Evolutionary conservation across 2,888 invertebrate genomes (phyloP).

Genomic region (Aricia artaxerxes): DNA sequence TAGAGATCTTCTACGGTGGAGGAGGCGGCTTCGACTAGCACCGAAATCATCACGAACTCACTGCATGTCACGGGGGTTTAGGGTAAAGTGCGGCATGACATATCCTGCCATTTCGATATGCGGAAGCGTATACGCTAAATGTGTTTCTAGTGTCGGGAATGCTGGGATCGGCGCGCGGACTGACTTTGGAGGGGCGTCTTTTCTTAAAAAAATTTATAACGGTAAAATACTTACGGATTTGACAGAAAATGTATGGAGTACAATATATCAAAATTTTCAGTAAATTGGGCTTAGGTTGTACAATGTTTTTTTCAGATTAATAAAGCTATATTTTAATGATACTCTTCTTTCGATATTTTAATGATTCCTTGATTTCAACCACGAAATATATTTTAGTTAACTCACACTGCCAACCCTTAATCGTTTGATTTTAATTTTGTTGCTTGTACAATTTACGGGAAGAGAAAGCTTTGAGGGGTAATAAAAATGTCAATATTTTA

Average conservation of each 20-base stretch:
- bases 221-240: too few relatives aligned
- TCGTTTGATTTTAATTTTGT: not conserved
- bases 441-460: not conserved
- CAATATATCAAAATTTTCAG: too few relatives aligned
- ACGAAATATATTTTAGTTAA: not conserved
- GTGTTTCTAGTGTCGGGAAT: conserved; percentile 50
- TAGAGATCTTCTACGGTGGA: conserved; percentile 65
- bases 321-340: not conserved
- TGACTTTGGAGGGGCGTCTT: conserved; percentile 42
- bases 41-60: conserved; percentile 55
- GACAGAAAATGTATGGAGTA: too few relatives aligned
- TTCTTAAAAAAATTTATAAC: not conserved
- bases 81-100: not conserved
- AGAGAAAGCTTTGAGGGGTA: not conserved
- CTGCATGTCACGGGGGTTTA: conserved; percentile 24
- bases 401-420: not conserved
- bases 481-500: not conserved
- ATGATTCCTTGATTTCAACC: too few relatives aligned
- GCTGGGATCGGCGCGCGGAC: conserved; percentile 38
- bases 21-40: conserved; percentile 61
- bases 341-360: too few relatives aligned
- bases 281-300: too few relatives aligned
- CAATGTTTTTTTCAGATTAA: not conserved
- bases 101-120: conserved; percentile 34
- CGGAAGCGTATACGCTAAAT: conserved; percentile 42